Evolutionary conservation across 2,113 vertebrate species (phyloP).

Genomic region (Narcine bancroftii): DNA sequence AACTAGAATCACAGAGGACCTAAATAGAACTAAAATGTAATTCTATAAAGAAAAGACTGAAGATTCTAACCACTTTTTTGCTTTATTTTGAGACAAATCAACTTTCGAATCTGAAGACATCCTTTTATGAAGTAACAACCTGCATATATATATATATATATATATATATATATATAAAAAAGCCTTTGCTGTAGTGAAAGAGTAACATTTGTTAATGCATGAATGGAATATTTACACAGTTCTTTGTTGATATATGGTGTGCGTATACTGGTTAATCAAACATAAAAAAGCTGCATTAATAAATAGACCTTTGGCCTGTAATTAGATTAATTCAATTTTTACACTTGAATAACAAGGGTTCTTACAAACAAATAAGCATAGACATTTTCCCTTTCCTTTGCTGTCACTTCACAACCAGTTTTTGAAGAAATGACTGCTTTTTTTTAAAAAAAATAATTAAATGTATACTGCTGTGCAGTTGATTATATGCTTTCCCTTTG

Average conservation of each 20-base stretch:
- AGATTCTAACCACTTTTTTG: background rate
- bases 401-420: constrained; percentile 20
- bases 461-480: constrained; percentile 21
- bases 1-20: background rate
- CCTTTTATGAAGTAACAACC: background rate
- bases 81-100: constrained; percentile 4
- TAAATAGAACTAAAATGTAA: background rate
- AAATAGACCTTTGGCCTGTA: background rate
- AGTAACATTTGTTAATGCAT: background rate
- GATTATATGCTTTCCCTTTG: constrained; percentile 14
- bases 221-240: constrained; percentile 21
- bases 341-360: background rate
- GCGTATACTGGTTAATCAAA: constrained; percentile 19
- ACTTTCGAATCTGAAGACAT: background rate
- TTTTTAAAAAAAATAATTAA: constrained; percentile 8
- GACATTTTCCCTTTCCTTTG: constrained; percentile 8
- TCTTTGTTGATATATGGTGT: background rate
- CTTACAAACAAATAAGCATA: constrained; percentile 12
- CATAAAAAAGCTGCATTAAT: background rate
- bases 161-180: background rate
- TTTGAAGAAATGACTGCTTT: background rate
- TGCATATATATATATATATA: background rate
- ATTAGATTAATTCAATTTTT: constrained; percentile 34
- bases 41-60: background rate
- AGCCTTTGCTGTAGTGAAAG: background rate